These are phyloP conservation scores for Onychorhynchus coronatus DNA, from an alignment of 2,113 vertebrate species.

Conservation along the genomic window DNA sequence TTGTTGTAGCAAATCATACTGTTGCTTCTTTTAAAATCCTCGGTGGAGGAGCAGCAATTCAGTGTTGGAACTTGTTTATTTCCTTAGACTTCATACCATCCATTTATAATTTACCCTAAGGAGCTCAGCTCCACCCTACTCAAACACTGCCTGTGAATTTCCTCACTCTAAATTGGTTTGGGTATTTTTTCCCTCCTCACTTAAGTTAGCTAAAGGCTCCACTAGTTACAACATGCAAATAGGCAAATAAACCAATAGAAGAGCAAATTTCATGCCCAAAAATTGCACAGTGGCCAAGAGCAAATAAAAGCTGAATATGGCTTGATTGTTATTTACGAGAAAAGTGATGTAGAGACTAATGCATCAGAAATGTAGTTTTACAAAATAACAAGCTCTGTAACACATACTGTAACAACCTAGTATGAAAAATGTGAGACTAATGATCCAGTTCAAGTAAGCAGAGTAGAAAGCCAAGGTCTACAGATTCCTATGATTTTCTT, in stretches of 20 bases:
- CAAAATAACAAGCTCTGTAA: background rate
- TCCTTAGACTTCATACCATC: constrained; percentile 46
- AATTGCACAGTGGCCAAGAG: background rate
- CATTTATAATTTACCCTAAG: constrained; percentile 53
- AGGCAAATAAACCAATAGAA: constrained; percentile 2
- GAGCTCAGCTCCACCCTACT: constrained; percentile 60
- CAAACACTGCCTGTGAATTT: constrained; percentile 45
- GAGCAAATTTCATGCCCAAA: constrained; percentile 7
- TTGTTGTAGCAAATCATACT: background rate
- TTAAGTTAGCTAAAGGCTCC: background rate
- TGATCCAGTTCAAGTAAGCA: background rate
- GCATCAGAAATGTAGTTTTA: background rate
- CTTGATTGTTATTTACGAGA: background rate
- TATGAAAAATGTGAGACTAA: background rate
- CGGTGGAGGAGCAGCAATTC: background rate
- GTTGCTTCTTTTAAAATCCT: constrained; percentile 45
- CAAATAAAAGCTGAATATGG: background rate
- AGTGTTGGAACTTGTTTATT: constrained; percentile 57
- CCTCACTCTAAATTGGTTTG: constrained; percentile 35
- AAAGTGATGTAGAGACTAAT: background rate
- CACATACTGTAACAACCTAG: background rate
- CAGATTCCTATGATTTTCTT: background rate
- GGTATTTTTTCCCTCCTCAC: background rate
- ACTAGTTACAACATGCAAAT: constrained; percentile 30
- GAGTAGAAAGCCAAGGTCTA: background rate